A percentile compares a stretch with the other conserved stretches of the same genome.
Evolutionary conservation across 2,113 vertebrate species (phyloP).

Genomic region (Peromyscus leucopus): DNA sequence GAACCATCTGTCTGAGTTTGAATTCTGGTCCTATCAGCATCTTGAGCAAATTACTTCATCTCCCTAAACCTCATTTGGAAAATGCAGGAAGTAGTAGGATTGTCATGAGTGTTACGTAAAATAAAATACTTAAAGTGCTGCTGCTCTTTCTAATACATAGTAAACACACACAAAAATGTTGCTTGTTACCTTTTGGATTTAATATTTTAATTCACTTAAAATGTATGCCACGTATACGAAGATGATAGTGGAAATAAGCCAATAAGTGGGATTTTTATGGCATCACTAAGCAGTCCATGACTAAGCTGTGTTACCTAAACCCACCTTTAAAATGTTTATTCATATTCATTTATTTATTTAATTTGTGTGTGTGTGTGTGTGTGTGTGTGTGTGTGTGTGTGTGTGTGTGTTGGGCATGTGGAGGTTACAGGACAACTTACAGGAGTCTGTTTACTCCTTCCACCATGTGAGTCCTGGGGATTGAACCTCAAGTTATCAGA

Average conservation of each 20-base stretch:
- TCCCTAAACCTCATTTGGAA: constrained; percentile 55
- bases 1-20: constrained; percentile 29
- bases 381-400: not conserved
- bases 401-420: not conserved
- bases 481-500: not conserved
- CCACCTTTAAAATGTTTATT: not conserved
- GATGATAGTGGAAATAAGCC: not conserved
- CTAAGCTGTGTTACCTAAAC: not conserved
- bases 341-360: not conserved
- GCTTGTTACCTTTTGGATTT: constrained; percentile 33
- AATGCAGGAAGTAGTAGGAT: constrained; percentile 56
- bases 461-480: not conserved
- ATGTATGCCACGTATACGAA: not conserved
- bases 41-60: constrained; percentile 52
- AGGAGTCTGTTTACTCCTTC: not conserved
- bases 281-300: not conserved
- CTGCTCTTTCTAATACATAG: not conserved
- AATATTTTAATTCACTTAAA: constrained; percentile 52
- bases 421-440: not conserved
- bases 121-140: constrained; percentile 27
- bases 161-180: not conserved
- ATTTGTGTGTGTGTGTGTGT: not conserved
- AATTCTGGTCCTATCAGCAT: constrained; percentile 47
- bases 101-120: not conserved
- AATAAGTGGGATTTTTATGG: not conserved